Conservation (phyloP, 2,113 vertebrate species). For the Recurvirostra avosetta region DNA sequence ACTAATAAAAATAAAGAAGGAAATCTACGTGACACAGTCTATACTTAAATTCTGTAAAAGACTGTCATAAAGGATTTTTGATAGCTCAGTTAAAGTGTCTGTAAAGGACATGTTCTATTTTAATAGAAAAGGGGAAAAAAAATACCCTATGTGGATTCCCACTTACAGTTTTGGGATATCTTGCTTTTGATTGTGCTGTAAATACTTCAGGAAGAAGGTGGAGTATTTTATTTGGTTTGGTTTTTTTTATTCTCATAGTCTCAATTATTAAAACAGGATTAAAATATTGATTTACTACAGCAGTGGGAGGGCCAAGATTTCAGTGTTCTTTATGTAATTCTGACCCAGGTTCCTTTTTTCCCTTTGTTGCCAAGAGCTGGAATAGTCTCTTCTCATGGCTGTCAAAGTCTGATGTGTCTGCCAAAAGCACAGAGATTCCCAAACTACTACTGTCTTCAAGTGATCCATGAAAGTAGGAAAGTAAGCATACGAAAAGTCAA, state of each 20-base stretch:
- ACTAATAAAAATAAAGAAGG: not conserved
- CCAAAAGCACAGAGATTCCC: not conserved
- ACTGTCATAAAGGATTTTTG: not conserved
- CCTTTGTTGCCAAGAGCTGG: not conserved
- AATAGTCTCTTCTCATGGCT: not conserved
- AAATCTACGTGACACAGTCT: not conserved
- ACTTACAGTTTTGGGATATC: not conserved
- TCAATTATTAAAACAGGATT: not conserved
- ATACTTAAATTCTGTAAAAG: not conserved
- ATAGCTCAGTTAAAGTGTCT: not conserved
- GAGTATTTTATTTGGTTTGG: not conserved
- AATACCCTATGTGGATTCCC: rapidly evolving
- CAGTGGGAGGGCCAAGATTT: not conserved
- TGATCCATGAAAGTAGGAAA: not conserved
- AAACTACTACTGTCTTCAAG: not conserved
- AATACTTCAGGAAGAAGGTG: not conserved
- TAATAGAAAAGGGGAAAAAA: not conserved
- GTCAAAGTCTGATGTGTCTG: not conserved
- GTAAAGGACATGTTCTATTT: not conserved
- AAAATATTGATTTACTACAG: not conserved
- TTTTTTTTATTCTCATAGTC: not conserved
- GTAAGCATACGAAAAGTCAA: not conserved
- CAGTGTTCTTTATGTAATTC: not conserved
- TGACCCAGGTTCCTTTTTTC: not conserved
- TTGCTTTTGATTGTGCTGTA: not conserved